phyloP scores from a whole-genome alignment of 2,113 vertebrate species.

The Cochlearius cochlearius region DNA sequence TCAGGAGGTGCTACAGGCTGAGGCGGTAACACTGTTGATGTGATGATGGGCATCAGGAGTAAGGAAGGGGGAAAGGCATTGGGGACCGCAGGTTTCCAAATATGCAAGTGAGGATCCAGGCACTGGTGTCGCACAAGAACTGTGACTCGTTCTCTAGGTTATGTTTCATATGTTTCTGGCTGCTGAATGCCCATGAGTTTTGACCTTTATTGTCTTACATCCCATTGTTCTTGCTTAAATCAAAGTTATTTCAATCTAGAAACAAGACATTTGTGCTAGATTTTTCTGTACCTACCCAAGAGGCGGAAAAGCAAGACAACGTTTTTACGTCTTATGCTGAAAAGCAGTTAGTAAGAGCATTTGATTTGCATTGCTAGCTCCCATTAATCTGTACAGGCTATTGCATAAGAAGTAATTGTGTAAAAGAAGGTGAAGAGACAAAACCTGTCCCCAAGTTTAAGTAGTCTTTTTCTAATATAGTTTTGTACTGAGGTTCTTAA shows the following conservation, averaged over 20 bases:
- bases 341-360: not conserved
- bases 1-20: not conserved
- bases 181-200: not conserved
- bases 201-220: not conserved
- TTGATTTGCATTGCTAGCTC: not conserved
- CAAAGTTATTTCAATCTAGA: not conserved
- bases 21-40: not conserved
- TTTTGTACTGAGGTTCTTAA: not conserved
- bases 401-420: not conserved
- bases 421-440: not conserved
- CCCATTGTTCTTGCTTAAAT: not conserved
- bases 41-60: not conserved
- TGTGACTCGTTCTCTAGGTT: not conserved
- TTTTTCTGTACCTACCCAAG: not conserved
- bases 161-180: not conserved
- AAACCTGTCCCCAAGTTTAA: not conserved
- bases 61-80: not conserved
- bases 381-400: not conserved
- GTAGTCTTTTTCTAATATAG: not conserved
- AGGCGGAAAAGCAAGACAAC: not conserved
- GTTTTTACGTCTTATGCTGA: not conserved
- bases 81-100: not conserved
- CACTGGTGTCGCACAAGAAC: not conserved
- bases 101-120: not conserved
- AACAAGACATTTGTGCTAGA: not conserved